Evolutionary conservation across 2,888 invertebrate species (phyloP).

Genomic region (Podabrus alpinus): DNA sequence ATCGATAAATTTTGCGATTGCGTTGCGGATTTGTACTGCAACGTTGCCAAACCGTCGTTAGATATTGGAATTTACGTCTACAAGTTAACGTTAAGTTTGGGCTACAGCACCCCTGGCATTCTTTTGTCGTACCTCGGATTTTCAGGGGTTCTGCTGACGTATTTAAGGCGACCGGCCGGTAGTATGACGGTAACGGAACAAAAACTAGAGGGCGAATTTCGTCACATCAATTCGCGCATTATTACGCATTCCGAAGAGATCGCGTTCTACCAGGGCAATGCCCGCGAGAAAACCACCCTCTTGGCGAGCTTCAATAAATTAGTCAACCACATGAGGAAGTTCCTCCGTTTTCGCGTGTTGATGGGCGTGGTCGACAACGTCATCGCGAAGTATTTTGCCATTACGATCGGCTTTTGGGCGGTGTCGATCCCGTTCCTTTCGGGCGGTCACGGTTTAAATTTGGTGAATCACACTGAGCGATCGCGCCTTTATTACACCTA

Average conservation of each 20-base stretch:
- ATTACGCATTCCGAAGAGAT: slow-evolving; percentile 98
- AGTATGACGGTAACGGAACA: slow-evolving; percentile 92
- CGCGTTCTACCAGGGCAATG: slow-evolving; percentile 80
- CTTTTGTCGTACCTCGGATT: slow-evolving; percentile 87
- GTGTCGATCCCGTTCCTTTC: slow-evolving; percentile 94
- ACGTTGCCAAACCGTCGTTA: slow-evolving; percentile 92
- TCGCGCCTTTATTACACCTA: slow-evolving; percentile 91
- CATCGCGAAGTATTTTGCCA: slow-evolving; percentile 94
- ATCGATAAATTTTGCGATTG: slow-evolving; percentile 97
- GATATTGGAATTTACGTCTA: slow-evolving; percentile 95
- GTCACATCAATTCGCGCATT: slow-evolving; percentile 92
- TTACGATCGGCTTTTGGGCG: slow-evolving; percentile 94
- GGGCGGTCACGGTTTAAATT: slow-evolving; percentile 68
- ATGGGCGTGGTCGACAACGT: slow-evolving; percentile 97
- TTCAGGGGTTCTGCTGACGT: slow-evolving; percentile 86
- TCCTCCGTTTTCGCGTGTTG: slow-evolving; percentile 84
- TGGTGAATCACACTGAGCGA: slow-evolving; percentile 73
- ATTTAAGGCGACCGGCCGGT: slow-evolving; percentile 84
- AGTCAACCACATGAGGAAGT: slow-evolving; percentile 80
- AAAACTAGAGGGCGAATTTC: slow-evolving; percentile 96
- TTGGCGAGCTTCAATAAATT: slow-evolving; percentile 88
- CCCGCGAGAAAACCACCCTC: slow-evolving; percentile 85
- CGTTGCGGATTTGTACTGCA: slow-evolving; percentile 93
- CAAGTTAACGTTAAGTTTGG: slow-evolving; percentile 78
- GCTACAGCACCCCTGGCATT: slow-evolving; percentile 85